Evolutionary conservation across 2,888 invertebrate genomes (phyloP).

Genomic region (Alsophila aescularia): DNA sequence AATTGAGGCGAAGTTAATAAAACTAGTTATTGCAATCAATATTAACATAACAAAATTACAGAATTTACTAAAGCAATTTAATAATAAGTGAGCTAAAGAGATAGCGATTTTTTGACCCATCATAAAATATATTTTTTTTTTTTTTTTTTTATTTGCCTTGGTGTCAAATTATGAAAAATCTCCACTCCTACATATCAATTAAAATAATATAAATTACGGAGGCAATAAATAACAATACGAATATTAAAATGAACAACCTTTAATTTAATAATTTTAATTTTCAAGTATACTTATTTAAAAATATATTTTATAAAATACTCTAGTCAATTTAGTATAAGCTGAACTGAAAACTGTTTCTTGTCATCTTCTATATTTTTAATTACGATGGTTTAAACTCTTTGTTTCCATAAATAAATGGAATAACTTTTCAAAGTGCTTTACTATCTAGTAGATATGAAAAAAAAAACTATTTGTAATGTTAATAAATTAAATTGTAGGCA

Average conservation of each 20-base stretch:
- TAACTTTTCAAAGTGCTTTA: conserved; percentile 84
- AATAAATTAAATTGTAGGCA: conserved; percentile 73
- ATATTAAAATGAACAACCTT: conserved; percentile 28
- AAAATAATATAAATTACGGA: conserved; percentile 58
- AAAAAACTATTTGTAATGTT: conserved; percentile 79
- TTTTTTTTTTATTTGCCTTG: not conserved
- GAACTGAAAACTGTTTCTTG: conserved; percentile 44
- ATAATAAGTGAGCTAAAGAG: too few species aligned
- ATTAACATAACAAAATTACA: not conserved
- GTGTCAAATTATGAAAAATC: conserved; percentile 48
- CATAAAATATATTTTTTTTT: too few species aligned
- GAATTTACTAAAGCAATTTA: too few species aligned
- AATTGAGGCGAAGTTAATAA: not conserved
- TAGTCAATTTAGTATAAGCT: conserved; percentile 80
- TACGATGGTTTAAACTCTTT: conserved; percentile 6
- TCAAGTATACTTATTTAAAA: conserved; percentile 8
- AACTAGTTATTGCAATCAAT: not conserved
- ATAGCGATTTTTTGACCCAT: too few species aligned
- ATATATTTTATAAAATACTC: conserved; percentile 49
- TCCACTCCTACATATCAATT: conserved; percentile 78
- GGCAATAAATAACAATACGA: conserved; percentile 69
- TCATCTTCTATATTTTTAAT: conserved; percentile 21
- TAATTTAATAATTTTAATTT: conserved; percentile 18
- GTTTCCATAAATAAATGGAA: conserved; percentile 65
- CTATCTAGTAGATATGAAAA: conserved; percentile 80